phyloP scores from a whole-genome alignment of 2,888 invertebrate species.

The Stenchaetothrips biformis region DNA sequence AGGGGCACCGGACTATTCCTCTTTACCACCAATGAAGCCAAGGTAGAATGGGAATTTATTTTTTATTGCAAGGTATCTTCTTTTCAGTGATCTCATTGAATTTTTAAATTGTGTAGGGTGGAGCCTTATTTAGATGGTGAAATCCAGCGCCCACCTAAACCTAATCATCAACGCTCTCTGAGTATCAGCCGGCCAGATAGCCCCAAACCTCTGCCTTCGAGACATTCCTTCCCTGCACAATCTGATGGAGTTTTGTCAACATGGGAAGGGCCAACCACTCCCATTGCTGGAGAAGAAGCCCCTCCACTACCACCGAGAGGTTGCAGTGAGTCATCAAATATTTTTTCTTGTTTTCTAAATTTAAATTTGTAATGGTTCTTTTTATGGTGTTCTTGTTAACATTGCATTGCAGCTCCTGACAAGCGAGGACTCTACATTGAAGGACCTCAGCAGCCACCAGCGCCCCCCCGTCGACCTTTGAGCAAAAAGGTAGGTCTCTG shows the following conservation, averaged over 20 bases:
- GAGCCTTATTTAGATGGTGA: not conserved
- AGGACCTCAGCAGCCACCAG: constrained; percentile 47
- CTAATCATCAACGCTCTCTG: constrained; percentile 46
- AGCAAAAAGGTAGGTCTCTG: constrained; percentile 40
- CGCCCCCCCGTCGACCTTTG: constrained; percentile 48
- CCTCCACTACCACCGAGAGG: constrained; percentile 78
- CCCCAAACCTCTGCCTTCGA: constrained; percentile 44
- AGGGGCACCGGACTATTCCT: constrained; percentile 37
- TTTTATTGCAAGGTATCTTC: constrained; percentile 39
- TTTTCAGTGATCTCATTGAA: not conserved
- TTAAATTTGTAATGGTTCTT: constrained; percentile 19
- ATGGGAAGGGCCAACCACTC: constrained; percentile 45
- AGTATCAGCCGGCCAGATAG: constrained; percentile 55
- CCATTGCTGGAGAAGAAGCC: constrained; percentile 56
- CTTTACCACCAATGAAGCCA: constrained; percentile 34
- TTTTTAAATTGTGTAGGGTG: not conserved
- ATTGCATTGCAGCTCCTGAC: constrained; percentile 50
- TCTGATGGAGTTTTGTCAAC: constrained; percentile 44
- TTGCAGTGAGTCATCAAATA: constrained; percentile 52
- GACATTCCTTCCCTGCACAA: constrained; percentile 52
- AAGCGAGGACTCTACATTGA: constrained; percentile 50
- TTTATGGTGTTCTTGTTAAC: constrained; percentile 27
- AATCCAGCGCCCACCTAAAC: constrained; percentile 37
- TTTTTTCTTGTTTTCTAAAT: not conserved
- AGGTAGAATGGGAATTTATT: constrained; percentile 27